Conservation (phyloP, 2,113 vertebrate species). For the Heterocephalus glaber region DNA sequence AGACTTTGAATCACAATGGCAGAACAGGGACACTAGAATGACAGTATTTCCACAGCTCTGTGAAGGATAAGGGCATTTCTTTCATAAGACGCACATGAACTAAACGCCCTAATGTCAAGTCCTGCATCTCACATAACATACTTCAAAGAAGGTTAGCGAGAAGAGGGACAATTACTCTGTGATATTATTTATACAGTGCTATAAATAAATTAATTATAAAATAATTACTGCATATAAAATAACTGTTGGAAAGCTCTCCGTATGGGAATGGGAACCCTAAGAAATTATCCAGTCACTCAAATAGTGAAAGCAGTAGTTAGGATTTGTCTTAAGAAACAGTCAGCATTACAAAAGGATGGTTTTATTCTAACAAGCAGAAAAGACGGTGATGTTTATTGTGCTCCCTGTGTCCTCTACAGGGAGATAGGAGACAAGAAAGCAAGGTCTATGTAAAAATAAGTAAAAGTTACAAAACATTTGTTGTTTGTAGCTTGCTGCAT, state of each 20-base stretch:
- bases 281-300: constrained; percentile 15
- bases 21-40: not conserved
- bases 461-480: not conserved
- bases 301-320: constrained; percentile 1
- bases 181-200: constrained; percentile 66
- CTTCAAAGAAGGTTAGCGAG: constrained; percentile 14
- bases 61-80: not conserved
- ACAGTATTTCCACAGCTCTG: too few species aligned
- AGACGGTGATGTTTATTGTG: constrained; percentile 22
- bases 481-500: not conserved
- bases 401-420: not conserved
- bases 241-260: constrained; percentile 52
- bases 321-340: not conserved
- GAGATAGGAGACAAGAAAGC: not conserved
- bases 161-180: constrained; percentile 18
- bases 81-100: not conserved
- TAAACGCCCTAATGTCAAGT: not conserved
- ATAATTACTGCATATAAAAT: not conserved
- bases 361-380: not conserved
- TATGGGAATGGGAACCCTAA: constrained; percentile 44
- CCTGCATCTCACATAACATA: constrained; percentile 48
- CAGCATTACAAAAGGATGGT: not conserved
- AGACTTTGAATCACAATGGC: not conserved
- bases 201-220: not conserved
- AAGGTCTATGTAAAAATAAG: constrained; percentile 27